Percentiles rank a stretch among this genome's conserved stretches.
Conservation (phyloP, 2,797 vertebrate genomes). For the Gallinago nigripennis region DNA sequence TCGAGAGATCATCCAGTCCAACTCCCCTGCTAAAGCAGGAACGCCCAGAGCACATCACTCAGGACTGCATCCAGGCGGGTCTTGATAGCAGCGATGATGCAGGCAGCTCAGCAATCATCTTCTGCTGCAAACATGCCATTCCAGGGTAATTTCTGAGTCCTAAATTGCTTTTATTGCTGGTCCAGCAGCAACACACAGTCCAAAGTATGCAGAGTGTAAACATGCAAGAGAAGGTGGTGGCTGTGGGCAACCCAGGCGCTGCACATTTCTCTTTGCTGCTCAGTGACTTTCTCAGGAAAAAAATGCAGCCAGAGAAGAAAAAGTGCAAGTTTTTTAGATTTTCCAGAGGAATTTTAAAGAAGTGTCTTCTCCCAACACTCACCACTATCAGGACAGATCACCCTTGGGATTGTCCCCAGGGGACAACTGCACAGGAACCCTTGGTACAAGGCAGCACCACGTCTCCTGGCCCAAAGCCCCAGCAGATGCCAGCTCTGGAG, state of each 20-base stretch:
- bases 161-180: not conserved
- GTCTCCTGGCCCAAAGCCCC: not conserved
- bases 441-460: not conserved
- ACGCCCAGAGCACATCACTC: no score
- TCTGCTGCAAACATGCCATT: not conserved
- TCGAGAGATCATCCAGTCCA: no score
- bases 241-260: accelerated
- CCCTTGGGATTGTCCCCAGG: not conserved
- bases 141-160: not conserved
- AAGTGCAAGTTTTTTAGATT: not conserved
- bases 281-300: not conserved
- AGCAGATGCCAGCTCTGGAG: not conserved
- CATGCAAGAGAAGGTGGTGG: not conserved
- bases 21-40: no score
- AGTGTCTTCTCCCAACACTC: not conserved
- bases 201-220: not conserved
- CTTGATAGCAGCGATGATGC: not conserved
- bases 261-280: not conserved
- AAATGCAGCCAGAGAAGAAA: not conserved
- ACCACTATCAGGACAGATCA: not conserved
- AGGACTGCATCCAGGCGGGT: no score
- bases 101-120: not conserved
- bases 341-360: not conserved
- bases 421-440: not conserved
- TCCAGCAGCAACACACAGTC: not conserved